Base-by-base conservation (phyloP, 2,888 invertebrate species). In the Empis livida region DNA sequence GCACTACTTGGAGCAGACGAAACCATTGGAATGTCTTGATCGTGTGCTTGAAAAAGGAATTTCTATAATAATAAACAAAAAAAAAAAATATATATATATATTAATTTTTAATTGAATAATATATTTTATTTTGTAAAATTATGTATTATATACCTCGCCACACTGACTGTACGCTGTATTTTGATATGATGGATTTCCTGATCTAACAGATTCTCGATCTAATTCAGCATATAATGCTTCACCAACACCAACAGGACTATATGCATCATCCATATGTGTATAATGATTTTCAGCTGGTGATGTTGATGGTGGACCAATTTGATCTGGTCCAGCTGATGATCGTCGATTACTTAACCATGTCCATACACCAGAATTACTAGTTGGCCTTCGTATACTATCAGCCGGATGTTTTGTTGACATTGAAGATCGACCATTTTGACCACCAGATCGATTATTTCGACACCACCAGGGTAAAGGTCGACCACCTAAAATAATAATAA, bases 1-100 rank as follows among this genome's bases (percentile, higher is more conserved):
- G 82, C 82, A 66, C 82, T 82, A 61, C 81, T 82, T n/a, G 81
- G 81, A 10, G 81, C 80, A 50, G 77, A 77, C 27, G 76, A 76
- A 51, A 69, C 67, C 63, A 68, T 67, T 41, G 77, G 78, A 23
- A 77, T 63, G 57, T 69, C 70, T 54, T 70, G 68, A 50, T 69
- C 70, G 52, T 68, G 67, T 45, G 62, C 61, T 55, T 68, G 66
- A 56, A 65, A 67, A 57, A 62, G 63, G 53, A 67, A 66, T 61
- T 66, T 66, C 68, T 63, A 53, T 44, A 48, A 16, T 37, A 15
- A 20, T 46, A 10, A 20, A 16, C 5, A 10, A 17, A 43, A 41
- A 31, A 11, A 47, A 27, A 27, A 27, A 27, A 8, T 27, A 27
- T 27, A 8, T 8, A 27, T 27, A 8, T 6, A 8, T 27, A 8